These are phyloP conservation scores for Sericinus montela DNA, from an alignment of 2,888 invertebrate species.

Conservation along the genomic window DNA sequence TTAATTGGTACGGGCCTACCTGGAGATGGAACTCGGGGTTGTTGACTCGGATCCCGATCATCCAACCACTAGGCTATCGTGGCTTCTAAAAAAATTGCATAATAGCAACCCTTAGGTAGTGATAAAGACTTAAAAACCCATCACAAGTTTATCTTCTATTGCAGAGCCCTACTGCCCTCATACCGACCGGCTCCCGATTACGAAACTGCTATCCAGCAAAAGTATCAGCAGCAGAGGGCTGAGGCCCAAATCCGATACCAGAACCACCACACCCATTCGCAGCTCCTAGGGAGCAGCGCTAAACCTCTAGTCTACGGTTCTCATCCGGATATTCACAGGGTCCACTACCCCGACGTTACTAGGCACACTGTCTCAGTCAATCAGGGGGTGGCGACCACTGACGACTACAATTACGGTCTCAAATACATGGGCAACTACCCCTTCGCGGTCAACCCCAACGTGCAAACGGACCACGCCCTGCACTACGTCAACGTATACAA, in stretches of 20 bases:
- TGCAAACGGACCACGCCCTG: slow-evolving; percentile 64
- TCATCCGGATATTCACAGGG: slow-evolving; percentile 86
- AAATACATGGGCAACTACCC: slow-evolving; percentile 61
- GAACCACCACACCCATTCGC: slow-evolving; percentile 50
- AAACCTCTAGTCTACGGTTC: slow-evolving; percentile 81
- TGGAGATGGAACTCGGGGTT: too few relatives aligned
- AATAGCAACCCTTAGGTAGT: too few relatives aligned
- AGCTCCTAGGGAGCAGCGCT: slow-evolving; percentile 34
- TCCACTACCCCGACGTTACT: slow-evolving; percentile 83
- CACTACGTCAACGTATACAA: slow-evolving; percentile 85
- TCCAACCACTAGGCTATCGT: too few relatives aligned
- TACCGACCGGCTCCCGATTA: slow-evolving; percentile 97
- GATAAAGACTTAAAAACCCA: too few relatives aligned
- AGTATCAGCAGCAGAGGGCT: slow-evolving; percentile 80
- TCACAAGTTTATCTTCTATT: slow-evolving; percentile 20
- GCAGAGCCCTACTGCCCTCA: slow-evolving; percentile 87
- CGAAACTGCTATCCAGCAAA: slow-evolving; percentile 94
- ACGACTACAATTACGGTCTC: slow-evolving; percentile 57
- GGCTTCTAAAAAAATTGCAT: too few relatives aligned
- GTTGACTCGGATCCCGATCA: too few relatives aligned
- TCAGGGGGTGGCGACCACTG: slow-evolving; percentile 40
- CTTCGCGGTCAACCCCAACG: slow-evolving; percentile 60
- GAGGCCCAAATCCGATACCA: slow-evolving; percentile 63
- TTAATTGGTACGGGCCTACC: too few relatives aligned
- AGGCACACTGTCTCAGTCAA: slow-evolving; percentile 62